Evolutionary conservation across 2,888 invertebrate species (phyloP).

Genomic region (Dastarcus helophoroides): DNA sequence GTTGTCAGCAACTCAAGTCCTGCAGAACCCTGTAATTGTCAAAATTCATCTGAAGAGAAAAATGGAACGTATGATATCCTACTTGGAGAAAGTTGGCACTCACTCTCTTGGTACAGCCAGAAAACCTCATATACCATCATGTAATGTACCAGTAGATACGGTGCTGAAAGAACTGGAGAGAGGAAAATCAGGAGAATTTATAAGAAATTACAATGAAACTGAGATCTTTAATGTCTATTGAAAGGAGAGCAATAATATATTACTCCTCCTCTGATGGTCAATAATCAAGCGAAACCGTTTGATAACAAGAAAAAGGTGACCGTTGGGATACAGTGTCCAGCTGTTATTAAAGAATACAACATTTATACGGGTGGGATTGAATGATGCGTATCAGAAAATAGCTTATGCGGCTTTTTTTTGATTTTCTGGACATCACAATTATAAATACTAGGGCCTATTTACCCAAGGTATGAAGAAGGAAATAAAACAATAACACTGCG

Average conservation of each 20-base stretch:
- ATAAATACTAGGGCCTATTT: constrained; percentile 10
- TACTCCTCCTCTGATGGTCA: constrained; percentile 20
- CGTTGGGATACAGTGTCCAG: constrained; percentile 11
- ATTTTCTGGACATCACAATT: constrained; percentile 10
- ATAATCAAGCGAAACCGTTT: constrained; percentile 10
- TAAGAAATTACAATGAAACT: constrained; percentile 5
- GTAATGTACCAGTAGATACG: not conserved
- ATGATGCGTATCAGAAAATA: constrained; percentile 8
- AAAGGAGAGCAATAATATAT: constrained; percentile 30
- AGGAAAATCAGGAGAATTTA: constrained; percentile 8
- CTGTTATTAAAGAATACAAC: constrained; percentile 12
- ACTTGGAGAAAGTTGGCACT: constrained; percentile 16
- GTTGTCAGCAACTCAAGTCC: too few relatives aligned
- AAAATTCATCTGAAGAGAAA: too few relatives aligned
- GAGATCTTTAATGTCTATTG: constrained; percentile 18
- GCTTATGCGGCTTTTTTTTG: constrained; percentile 11
- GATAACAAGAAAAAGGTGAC: constrained; percentile 9
- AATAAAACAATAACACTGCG: not conserved
- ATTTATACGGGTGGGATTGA: constrained; percentile 16
- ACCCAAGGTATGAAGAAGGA: not conserved
- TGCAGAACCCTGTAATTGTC: too few relatives aligned
- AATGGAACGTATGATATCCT: constrained; percentile 15
- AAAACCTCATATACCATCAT: not conserved
- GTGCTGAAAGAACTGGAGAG: not conserved
- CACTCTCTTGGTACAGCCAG: constrained; percentile 17